Evolutionary conservation across 2,888 invertebrate genomes (phyloP).

Genomic region (Trachelus stipa): DNA sequence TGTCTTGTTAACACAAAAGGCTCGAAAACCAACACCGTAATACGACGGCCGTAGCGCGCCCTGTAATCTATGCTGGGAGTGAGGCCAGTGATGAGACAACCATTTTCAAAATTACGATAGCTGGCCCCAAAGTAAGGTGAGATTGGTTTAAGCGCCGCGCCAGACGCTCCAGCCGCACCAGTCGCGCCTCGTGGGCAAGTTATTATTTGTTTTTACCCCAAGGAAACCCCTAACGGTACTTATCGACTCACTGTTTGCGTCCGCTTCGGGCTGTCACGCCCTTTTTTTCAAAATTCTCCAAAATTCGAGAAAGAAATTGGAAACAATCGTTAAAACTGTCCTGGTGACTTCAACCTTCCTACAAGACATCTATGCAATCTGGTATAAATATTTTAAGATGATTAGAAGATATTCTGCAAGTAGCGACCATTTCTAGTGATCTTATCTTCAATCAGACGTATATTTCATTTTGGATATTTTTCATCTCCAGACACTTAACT

Average conservation of each 20-base stretch:
- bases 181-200: conserved; percentile 45
- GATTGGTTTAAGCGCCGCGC: conserved; percentile 34
- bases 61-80: conserved; percentile 59
- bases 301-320: not conserved
- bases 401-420: not conserved
- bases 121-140: conserved; percentile 47
- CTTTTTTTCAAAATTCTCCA: not conserved
- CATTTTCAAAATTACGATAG: conserved; percentile 63
- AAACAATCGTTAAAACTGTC: not conserved
- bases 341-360: not conserved
- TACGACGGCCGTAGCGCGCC: conserved; percentile 62
- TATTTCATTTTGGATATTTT: not conserved
- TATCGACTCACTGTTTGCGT: conserved; percentile 52
- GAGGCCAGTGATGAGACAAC: conserved; percentile 59
- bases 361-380: not conserved
- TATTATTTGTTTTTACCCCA: conserved; percentile 64
- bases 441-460: not conserved
- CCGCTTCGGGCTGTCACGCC: conserved; percentile 32
- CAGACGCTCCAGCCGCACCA: conserved; percentile 14
- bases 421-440: no score
- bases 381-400: not conserved
- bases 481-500: not conserved
- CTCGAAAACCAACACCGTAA: conserved; percentile 68
- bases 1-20: conserved; percentile 68
- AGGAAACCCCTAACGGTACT: conserved; percentile 52